Base-by-base conservation (phyloP, 2,113 vertebrate species). In the Turnix velox region DNA sequence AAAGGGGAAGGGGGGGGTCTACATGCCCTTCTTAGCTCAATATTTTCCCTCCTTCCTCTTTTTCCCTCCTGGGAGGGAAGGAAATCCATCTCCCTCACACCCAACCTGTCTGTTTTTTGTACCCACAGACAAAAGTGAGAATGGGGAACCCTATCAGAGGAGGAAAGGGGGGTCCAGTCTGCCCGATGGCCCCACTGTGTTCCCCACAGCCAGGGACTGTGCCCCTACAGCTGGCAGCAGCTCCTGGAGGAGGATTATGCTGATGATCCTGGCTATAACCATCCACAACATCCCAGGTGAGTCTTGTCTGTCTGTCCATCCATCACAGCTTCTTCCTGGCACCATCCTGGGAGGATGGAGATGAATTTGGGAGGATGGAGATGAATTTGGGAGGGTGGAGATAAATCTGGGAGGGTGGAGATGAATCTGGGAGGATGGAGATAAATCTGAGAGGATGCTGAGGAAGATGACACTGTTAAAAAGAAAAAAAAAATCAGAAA, bases 281-380 rank as follows among this genome's bases (percentile, higher is more conserved):
- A 98, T 99, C 90, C 99, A 99, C 97, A 99, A 99, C 94, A 96
- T 99, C 68, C 99, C 99, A 91, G 99, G 99, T 99, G 69, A 97
- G 98, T 10, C 20, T 42, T 20, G 4, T 7, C 33, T 0, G 4
- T 16, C 55, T 2, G 2, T 23, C 73, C 31, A 0, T 43, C 72
- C 48, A 1, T 13, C 33, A 25, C 5, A 4, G 20, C 46, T 37
- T 17, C 33, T 65, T 39, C 35, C 42, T 4, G 12, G 24, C 16
- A 27, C 57, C 5, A 0, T 8, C 37, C 63, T 3, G 4, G 14
- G 62, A 27, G 28, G 30, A 27, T 51, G 63, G 67, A 0, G 25
- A 43, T n/a, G n/a, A 18, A 58, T 5, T 8, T 18, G 51, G 14
- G 62, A 27, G 28, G 30, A 27, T 51, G 63, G 67, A 0, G 25